These are phyloP conservation scores for Globodera rostochiensis DNA, from an alignment of 1,140 invertebrate genomes.

Conservation along the genomic window DNA sequence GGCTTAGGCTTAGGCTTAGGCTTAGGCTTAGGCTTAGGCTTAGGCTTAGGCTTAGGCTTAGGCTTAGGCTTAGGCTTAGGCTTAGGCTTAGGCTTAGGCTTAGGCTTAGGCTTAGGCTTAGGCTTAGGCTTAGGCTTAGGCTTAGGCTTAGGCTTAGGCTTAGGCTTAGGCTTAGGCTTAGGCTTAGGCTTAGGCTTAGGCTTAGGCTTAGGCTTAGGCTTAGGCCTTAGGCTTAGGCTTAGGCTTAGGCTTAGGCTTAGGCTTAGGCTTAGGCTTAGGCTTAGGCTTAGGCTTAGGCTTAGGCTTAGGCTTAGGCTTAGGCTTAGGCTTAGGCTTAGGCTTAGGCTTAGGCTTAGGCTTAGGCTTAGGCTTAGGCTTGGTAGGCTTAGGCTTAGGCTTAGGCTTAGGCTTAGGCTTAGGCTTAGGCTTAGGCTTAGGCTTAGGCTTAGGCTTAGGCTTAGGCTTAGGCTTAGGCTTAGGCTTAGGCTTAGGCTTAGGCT, in stretches of 20 bases:
- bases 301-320: slow-evolving; percentile 29
- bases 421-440: slow-evolving; percentile 33
- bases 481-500: slow-evolving; percentile 7
- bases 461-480: slow-evolving; percentile 20
- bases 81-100: slow-evolving; percentile 36
- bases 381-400: slow-evolving; percentile 35
- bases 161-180: slow-evolving; percentile 36
- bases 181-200: slow-evolving; percentile 19
- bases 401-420: slow-evolving; percentile 30
- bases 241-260: slow-evolving; percentile 27
- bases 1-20: slow-evolving; percentile 39
- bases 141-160: slow-evolving; percentile 25
- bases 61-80: slow-evolving; percentile 45
- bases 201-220: slow-evolving; percentile 33
- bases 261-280: slow-evolving; percentile 26
- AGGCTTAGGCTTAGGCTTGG: slow-evolving; percentile 28
- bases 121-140: slow-evolving; percentile 31
- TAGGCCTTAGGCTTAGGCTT: slow-evolving; percentile 35
- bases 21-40: slow-evolving; percentile 44
- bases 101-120: slow-evolving; percentile 37
- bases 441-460: slow-evolving; percentile 32
- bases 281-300: slow-evolving; percentile 29
- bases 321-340: slow-evolving; percentile 31
- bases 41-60: slow-evolving; percentile 38
- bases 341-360: slow-evolving; percentile 32